Base-by-base conservation (phyloP, 64 coral and sea anemone species). In the Cladopsammia gracilis region DNA sequence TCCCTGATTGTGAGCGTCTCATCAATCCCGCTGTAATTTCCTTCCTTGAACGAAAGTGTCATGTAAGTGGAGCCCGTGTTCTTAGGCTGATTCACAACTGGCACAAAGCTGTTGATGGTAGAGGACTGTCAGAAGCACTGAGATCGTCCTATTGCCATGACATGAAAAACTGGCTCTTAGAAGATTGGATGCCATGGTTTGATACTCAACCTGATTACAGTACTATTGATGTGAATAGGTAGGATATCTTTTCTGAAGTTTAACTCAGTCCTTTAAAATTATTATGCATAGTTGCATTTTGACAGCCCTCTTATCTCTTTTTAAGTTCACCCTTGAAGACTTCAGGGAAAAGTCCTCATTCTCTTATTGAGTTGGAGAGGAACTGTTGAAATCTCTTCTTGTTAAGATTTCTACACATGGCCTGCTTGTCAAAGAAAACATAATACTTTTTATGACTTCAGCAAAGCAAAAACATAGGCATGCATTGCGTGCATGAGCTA, bases 161-260 rank as follows among this genome's bases (percentile, higher is more conserved):
- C 25, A 24, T 94, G 61, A 94, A 73, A 57, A 13, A 78, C 3
- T 94, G 92, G 92, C 2, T 94, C 24, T 69, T 88, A 26, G 75
- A 77, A 60, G 85, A 94, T 34, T 94, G 92, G 92, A 68, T 94
- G 50, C 85, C 92, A 14, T 88, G 92, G 82, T 73, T 65, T 69
- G 10, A 69, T 46, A 22, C 16, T 15, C 58, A 75, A 64, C 70
- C 52, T 25, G 70, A 92, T 58, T 92, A 86, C 56, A 48, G 47
- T 26, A 52, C 62, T 22, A 85, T 92, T 72, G 90, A 92, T 92
- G 81, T 86, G 5, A 92, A 92, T 58, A 92, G 90, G 90, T 92
- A 67, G 49, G 23, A 10, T 49, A 20, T 25, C n/a, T 45, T 26
- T 80, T 42, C 49, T 73, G 49, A 23, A 50, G 20, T 8, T 6